Evolutionary conservation across 2,888 invertebrate genomes (phyloP), one percentile per base, ranked within the genome.

Genomic region (Hemaris fuciformis): DNA sequence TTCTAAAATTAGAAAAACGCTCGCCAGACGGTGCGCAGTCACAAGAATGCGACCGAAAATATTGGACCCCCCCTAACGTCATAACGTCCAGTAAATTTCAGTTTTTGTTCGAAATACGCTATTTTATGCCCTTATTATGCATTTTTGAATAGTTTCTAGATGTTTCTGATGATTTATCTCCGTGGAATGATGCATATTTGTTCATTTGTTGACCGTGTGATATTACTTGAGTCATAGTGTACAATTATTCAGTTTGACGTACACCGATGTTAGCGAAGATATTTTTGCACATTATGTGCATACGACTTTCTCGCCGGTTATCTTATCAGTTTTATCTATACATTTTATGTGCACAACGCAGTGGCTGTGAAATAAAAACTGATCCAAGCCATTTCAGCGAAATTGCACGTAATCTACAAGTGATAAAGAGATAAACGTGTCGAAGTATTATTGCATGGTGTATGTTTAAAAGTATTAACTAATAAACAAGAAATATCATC

Each of bases 1-100:
- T 90, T 89, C 90, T 91, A 91, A 85, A 84, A 80, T 86, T 91
- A 91, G 91, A 83, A 74, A 85, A 88, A 85, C 79, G 84, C 77
- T 78, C 80, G 80, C 81, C 85, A 88, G 88, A 85, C 86, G 80
- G 78, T 80, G 80, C 81, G 79, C 76, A 70, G 72, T 79, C 81
- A 53, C 53, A 78, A 82, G 84, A 83, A 82, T 83, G 75, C 77
- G 71, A 74, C 72, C 77, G 79, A 81, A 84, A 84, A 81, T 72
- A 72, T 75, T 75, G 73, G 70, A 73, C 73, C 66, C 67, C 64
- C 61, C 68, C 59, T 69, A 78, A 77, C 77, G 81, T 79, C 78
- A 81, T 27, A 53, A 53, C 31, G 67, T 73, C 68, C 67, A 71
- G 66, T 64, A 68, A 71, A 73, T 71, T 68, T 71, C 70, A 62